Conservation (phyloP, 2,113 vertebrate genomes). For the Lagopus leucura region DNA sequence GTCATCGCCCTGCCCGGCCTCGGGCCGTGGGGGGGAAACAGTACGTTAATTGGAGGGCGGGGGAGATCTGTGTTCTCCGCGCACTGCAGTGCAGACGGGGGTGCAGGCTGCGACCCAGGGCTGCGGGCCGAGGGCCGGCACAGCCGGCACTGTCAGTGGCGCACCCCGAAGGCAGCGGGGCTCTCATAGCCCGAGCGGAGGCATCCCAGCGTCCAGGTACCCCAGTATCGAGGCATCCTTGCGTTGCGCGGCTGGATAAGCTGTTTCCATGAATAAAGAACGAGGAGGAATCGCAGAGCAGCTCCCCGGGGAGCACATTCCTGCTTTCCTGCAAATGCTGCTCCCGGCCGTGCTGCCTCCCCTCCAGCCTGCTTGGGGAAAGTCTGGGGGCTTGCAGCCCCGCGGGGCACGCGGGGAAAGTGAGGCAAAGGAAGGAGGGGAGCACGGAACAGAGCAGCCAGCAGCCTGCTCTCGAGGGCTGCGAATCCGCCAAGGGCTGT, state of each 20-base stretch:
- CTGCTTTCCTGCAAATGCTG: slow-evolving; percentile 55
- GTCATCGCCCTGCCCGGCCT: accelerated
- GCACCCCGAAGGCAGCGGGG: no score
- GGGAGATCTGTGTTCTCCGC: accelerated
- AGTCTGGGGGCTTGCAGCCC: neutral
- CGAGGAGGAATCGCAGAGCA: slow-evolving; percentile 46
- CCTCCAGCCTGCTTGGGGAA: slow-evolving; percentile 15
- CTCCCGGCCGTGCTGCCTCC: neutral
- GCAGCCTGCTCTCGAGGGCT: neutral
- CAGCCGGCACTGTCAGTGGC: no score
- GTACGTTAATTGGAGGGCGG: accelerated
- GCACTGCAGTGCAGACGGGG: accelerated
- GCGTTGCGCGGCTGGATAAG: neutral
- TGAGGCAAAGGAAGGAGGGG: slow-evolving; percentile 18
- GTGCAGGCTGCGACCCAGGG: accelerated
- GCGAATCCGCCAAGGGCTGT: neutral
- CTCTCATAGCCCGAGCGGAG: neutral
- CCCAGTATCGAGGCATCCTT: neutral
- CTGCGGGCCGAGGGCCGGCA: neutral
- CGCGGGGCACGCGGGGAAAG: neutral
- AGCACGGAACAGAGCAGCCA: neutral
- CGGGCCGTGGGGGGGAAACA: accelerated
- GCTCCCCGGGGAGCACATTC: slow-evolving; percentile 58
- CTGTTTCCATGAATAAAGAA: slow-evolving; percentile 65
- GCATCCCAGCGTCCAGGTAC: neutral